Percentiles rank a stretch among this genome's conserved stretches.
Evolutionary conservation across 2,888 invertebrate species (phyloP).

Genomic region (Stomorhina lunata): DNA sequence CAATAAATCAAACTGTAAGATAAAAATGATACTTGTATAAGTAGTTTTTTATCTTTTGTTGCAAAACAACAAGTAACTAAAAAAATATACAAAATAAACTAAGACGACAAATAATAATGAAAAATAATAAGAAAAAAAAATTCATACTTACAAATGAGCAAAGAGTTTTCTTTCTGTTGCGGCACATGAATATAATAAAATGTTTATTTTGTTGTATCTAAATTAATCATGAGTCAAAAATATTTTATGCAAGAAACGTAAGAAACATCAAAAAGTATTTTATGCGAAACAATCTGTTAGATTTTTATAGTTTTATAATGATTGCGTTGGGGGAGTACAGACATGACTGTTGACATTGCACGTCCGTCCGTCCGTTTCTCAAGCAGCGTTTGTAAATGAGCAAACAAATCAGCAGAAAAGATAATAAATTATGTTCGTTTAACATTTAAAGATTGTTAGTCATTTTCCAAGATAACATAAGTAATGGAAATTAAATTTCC

Average conservation of each 20-base stretch:
- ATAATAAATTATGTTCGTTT: background rate
- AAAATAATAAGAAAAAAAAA: background rate
- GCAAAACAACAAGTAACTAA: background rate
- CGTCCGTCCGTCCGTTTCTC: too few species aligned
- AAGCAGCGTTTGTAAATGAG: background rate
- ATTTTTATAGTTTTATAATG: background rate
- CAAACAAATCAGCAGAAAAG: too few species aligned
- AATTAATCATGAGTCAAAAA: constrained; percentile 1
- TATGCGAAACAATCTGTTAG: constrained; percentile 20
- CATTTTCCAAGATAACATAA: too few species aligned
- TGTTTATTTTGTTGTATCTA: background rate
- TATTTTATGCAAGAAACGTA: constrained; percentile 5
- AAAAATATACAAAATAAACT: background rate
- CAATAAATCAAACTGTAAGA: constrained; percentile 55
- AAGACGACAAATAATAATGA: background rate
- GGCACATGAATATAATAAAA: background rate
- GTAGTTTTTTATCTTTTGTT: constrained; percentile 39
- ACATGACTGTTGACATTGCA: background rate
- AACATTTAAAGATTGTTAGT: too few species aligned
- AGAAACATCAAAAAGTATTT: constrained; percentile 26
- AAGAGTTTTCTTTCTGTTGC: constrained; percentile 31
- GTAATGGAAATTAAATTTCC: too few species aligned
- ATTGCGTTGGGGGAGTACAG: background rate
- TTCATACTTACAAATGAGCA: constrained; percentile 48
- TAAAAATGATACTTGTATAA: constrained; percentile 49